Evolutionary conservation across 1,140 invertebrate genomes (phyloP).

Genomic region (Eupristina koningsbergeri): DNA sequence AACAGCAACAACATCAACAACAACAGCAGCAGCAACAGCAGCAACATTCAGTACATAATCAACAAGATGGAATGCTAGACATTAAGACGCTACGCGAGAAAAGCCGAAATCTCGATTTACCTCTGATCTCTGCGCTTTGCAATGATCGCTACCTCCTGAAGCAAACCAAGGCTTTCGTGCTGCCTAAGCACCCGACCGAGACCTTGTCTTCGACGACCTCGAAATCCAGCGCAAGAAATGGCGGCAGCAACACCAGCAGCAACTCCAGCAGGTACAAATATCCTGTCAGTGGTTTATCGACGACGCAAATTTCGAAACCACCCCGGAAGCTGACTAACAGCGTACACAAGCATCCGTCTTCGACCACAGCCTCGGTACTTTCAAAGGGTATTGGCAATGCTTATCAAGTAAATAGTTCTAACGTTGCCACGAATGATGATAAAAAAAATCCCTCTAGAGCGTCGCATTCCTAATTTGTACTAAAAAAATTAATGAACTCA

Average conservation of each 20-base stretch:
- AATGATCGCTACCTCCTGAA: conserved; percentile 89
- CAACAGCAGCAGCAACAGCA: conserved; percentile 6
- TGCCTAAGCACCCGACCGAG: conserved; percentile 78
- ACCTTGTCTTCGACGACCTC: conserved; percentile 56
- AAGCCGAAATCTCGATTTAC: conserved; percentile 89
- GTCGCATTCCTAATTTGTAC: conserved; percentile 39
- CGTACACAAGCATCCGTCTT: conserved; percentile 53
- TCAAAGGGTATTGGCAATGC: neutral
- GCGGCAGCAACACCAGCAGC: conserved; percentile 58
- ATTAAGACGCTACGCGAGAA: conserved; percentile 88
- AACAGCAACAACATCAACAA: neutral
- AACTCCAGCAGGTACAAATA: conserved; percentile 74
- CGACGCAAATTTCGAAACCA: conserved; percentile 75
- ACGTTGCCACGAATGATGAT: conserved; percentile 2
- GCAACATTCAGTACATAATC: conserved; percentile 54
- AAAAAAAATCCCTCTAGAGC: conserved; percentile 43
- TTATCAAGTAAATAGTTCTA: conserved; percentile 40
- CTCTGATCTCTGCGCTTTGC: conserved; percentile 90
- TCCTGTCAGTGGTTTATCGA: conserved; percentile 77
- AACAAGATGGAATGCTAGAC: conserved; percentile 77
- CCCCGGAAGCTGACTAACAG: conserved; percentile 76
- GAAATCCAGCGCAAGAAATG: conserved; percentile 49
- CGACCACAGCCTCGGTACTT: neutral
- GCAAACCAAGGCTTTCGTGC: conserved; percentile 87
- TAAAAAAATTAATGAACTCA: neutral